These are phyloP conservation scores for Brachyhypopomus occidentalis DNA, from an alignment of 2,113 vertebrate genomes.

Conservation along the genomic window DNA sequence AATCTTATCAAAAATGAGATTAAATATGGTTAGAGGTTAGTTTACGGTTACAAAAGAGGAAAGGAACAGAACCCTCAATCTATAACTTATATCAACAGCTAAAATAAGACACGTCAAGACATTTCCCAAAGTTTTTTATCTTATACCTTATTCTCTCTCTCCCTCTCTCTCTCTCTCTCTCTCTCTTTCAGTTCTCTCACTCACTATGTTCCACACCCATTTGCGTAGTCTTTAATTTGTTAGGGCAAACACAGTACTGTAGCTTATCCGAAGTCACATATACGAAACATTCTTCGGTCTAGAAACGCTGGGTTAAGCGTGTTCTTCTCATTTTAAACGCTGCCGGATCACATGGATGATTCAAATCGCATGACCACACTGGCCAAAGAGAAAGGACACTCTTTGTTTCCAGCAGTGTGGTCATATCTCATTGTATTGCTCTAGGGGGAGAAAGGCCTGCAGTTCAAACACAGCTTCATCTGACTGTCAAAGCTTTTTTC, in stretches of 20 bases:
- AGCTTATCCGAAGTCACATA: not conserved
- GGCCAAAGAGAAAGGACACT: not conserved
- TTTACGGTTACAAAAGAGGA: no score
- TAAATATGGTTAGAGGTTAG: no score
- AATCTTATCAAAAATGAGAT: no score
- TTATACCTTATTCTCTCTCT: no score
- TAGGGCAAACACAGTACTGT: not conserved
- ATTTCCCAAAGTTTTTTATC: no score
- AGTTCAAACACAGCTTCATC: not conserved
- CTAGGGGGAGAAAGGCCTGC: not conserved
- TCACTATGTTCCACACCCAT: not conserved
- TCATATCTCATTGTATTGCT: not conserved
- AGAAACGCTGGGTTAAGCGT: not conserved
- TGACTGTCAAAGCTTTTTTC: no score
- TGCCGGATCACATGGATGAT: not conserved
- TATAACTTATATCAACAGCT: no score
- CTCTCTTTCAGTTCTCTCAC: no score
- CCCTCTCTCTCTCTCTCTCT: no score
- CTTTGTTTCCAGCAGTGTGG: constrained; percentile 22
- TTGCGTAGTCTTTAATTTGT: not conserved
- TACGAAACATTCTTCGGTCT: not conserved
- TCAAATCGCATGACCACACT: constrained; percentile 17
- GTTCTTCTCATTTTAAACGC: not conserved
- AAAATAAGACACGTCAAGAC: no score
- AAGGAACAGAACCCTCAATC: no score